Conservation (phyloP, 2,113 vertebrate genomes). For the Chionomys nivalis region DNA sequence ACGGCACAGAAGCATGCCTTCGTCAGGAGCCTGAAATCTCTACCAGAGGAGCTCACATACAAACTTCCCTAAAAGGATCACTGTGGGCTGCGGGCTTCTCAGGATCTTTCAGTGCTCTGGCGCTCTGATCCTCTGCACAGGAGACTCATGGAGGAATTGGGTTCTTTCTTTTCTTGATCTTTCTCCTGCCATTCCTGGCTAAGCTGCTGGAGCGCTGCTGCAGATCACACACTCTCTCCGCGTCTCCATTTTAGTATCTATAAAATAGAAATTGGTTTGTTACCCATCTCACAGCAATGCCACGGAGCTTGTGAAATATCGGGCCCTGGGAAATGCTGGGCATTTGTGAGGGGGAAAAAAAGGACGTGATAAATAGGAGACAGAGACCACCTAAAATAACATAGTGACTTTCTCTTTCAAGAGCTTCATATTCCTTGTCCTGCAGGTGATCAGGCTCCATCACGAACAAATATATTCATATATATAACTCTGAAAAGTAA, state of each 20-base stretch:
- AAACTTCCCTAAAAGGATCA: slow-evolving; percentile 29
- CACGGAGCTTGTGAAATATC: slow-evolving; percentile 64
- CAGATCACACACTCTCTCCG: slow-evolving; percentile 49
- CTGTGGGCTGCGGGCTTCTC: background rate
- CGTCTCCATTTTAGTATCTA: slow-evolving; percentile 53
- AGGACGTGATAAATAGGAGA: slow-evolving; percentile 51
- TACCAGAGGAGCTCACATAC: background rate
- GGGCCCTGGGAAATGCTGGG: slow-evolving; percentile 39
- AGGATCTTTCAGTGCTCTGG: background rate
- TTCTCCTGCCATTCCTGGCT: slow-evolving; percentile 24
- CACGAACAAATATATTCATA: slow-evolving; percentile 49
- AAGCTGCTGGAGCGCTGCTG: background rate
- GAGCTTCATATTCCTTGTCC: slow-evolving; percentile 46
- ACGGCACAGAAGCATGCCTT: background rate
- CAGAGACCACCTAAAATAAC: slow-evolving; percentile 61
- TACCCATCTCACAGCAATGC: slow-evolving; percentile 43
- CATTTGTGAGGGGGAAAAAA: background rate
- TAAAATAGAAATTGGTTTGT: slow-evolving; percentile 73
- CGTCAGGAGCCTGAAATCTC: background rate
- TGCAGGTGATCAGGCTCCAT: slow-evolving; percentile 4
- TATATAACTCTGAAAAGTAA: slow-evolving; percentile 13
- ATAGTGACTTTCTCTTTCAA: slow-evolving; percentile 50
- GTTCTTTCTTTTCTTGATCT: slow-evolving; percentile 63
- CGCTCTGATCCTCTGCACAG: slow-evolving; percentile 29
- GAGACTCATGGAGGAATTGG: slow-evolving; percentile 29